phyloP scores from a whole-genome alignment of 2,888 invertebrate species.

The Pomacea canaliculata region DNA sequence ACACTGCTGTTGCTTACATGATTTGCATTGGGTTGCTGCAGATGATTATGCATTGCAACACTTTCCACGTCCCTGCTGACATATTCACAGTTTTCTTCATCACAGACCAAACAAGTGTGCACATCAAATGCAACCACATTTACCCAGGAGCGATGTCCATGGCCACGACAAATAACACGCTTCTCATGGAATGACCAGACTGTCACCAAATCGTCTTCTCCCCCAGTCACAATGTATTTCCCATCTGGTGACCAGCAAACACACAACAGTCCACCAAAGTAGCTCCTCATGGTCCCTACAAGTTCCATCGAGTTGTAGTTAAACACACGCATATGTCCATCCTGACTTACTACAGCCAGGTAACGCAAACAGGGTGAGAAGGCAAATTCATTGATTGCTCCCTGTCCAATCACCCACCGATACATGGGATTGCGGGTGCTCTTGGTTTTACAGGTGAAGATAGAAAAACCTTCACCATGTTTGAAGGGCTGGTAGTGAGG shows the following conservation, averaged over 20 bases:
- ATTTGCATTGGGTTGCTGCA: constrained; percentile 18
- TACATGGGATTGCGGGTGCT: constrained; percentile 96
- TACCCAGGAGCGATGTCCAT: constrained; percentile 98
- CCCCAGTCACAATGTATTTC: constrained; percentile 90
- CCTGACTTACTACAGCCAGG: constrained; percentile 89
- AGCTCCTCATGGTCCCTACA: constrained; percentile 89
- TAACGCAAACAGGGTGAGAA: constrained; percentile 96
- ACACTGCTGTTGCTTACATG: constrained; percentile 16
- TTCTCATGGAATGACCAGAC: constrained; percentile 95
- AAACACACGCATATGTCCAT: constrained; percentile 93
- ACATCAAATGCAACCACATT: constrained; percentile 88
- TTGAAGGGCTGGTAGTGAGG: constrained; percentile 97
- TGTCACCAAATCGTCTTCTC: constrained; percentile 98
- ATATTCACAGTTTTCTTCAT: constrained; percentile 72
- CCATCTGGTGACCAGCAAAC: constrained; percentile 99
- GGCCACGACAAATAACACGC: constrained; percentile 95
- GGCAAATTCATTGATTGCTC: constrained; percentile 91
- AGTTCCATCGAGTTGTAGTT: constrained; percentile 98
- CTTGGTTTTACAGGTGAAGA: constrained; percentile 96
- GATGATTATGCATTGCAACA: constrained; percentile 17
- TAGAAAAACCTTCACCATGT: constrained; percentile 92
- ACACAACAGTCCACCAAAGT: constrained; percentile 97
- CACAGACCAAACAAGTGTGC: constrained; percentile 74
- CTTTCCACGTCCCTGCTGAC: constrained; percentile 64
- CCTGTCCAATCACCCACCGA: constrained; percentile 76